Evolutionary conservation across 1,140 invertebrate genomes (phyloP), one percentile per base, ranked within the genome.

Genomic region (Adoxophyes honmai): DNA sequence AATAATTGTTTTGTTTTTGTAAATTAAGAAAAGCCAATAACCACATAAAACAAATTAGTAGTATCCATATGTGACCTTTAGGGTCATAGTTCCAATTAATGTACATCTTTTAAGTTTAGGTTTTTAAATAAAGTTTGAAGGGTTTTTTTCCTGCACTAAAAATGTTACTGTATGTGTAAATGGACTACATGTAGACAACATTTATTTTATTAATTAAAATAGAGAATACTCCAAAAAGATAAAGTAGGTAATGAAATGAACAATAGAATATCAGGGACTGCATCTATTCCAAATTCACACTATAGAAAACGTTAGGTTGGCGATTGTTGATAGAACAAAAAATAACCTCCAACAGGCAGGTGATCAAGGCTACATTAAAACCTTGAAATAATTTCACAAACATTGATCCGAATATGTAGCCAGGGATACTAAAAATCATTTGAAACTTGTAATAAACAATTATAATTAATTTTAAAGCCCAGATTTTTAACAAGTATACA

Each of bases 301-400:
- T 48, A 28, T 10, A 42, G 16, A 55, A 55, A 54, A 57, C 15
- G 42, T 5, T 44, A 57, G 33, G 37, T 51, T 34, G 37, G 18
- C 44, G 42, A 39, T 57, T 28, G 42, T 35, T 57, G 34, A 51
- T 51, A 51, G 55, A 54, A 63, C 60, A 68, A 69, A 69, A 66
- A 69, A 63, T 69, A 69, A 69, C 67, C 67, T 57, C 54, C 38
- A 33, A 34, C 65, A 63, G 42, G 57, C 63, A 62, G 52, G 52
- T 64, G 55, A 60, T 61, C 63, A 66, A 66, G 60, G 63, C 63
- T 63, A 59, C 53, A 42, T 18, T 4, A 55, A 63, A 51, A 65
- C 66, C 63, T 66, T 69, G 63, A 57, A 48, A 62, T 37, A 33
- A 48, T 28, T 42, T 42, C 55, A 56, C 39, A 48, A 48, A 56